phyloP scores from a whole-genome alignment of 1,140 invertebrate genomes.

The Musca domestica region DNA sequence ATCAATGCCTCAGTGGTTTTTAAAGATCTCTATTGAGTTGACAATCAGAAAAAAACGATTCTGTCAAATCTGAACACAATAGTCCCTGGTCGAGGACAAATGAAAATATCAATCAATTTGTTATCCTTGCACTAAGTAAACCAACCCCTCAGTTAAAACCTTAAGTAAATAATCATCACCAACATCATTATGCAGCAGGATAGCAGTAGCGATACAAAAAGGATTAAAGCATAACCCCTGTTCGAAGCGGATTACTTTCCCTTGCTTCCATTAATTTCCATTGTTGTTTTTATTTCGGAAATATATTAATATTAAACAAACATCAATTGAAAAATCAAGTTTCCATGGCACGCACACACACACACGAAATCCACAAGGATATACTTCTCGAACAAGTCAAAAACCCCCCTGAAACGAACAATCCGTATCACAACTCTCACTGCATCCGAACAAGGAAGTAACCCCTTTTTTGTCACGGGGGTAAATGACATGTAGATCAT shows the following conservation, averaged over 20 bases:
- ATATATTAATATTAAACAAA: constrained; percentile 9
- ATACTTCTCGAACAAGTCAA: not conserved
- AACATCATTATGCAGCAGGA: not conserved
- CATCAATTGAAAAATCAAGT: constrained; percentile 22
- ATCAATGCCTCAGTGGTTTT: constrained; percentile 16
- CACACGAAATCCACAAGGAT: not conserved
- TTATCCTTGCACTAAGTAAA: not conserved
- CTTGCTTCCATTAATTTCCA: too few species aligned
- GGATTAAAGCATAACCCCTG: constrained; percentile 20
- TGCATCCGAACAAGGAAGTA: not conserved
- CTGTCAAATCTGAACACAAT: not conserved
- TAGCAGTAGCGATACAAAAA: not conserved
- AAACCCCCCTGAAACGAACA: not conserved
- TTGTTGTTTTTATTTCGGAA: not conserved
- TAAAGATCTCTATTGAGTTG: constrained; percentile 11
- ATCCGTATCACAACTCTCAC: not conserved
- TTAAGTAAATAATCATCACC: constrained; percentile 8
- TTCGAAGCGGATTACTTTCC: not conserved
- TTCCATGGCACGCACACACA: not conserved
- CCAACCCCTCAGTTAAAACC: not conserved
- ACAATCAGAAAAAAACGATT: not conserved
- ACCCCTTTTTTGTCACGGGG: not conserved
- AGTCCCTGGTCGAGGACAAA: not conserved
- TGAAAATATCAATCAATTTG: constrained; percentile 21
- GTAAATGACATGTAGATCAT: not conserved